Evolutionary conservation across 2,888 invertebrate genomes (phyloP).

Genomic region (Disparrhopalites patrizii): DNA sequence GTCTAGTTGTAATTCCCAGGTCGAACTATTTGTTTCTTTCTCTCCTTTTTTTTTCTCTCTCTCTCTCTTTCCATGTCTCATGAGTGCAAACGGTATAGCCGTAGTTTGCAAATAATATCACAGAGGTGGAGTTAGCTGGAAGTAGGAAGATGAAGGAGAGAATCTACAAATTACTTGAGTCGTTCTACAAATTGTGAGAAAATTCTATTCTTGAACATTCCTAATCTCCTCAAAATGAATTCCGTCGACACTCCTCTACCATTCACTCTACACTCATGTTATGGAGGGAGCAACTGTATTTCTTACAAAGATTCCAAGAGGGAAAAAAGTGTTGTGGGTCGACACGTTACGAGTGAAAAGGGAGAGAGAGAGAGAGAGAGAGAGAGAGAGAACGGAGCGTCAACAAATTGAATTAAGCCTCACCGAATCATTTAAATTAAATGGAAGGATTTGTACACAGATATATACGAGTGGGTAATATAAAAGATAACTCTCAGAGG

Average conservation of each 20-base stretch:
- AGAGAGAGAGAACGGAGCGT: too few relatives aligned
- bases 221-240: neutral
- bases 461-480: neutral
- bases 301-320: neutral
- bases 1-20: neutral
- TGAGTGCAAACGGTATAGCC: too few relatives aligned
- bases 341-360: too few relatives aligned
- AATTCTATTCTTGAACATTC: neutral
- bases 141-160: neutral
- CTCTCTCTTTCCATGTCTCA: neutral
- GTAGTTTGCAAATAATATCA: neutral
- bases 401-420: conserved; percentile 19
- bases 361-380: neutral
- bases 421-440: conserved; percentile 27
- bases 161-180: neutral
- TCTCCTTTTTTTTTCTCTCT: neutral
- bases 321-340: neutral
- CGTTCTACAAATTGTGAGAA: neutral
- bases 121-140: too few relatives aligned
- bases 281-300: too few relatives aligned
- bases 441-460: too few relatives aligned
- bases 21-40: neutral
- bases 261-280: neutral
- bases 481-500: neutral
- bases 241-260: too few relatives aligned